These are phyloP conservation scores for Elephantulus edwardii DNA, from an alignment of 2,113 vertebrate species.

Conservation along the genomic window DNA sequence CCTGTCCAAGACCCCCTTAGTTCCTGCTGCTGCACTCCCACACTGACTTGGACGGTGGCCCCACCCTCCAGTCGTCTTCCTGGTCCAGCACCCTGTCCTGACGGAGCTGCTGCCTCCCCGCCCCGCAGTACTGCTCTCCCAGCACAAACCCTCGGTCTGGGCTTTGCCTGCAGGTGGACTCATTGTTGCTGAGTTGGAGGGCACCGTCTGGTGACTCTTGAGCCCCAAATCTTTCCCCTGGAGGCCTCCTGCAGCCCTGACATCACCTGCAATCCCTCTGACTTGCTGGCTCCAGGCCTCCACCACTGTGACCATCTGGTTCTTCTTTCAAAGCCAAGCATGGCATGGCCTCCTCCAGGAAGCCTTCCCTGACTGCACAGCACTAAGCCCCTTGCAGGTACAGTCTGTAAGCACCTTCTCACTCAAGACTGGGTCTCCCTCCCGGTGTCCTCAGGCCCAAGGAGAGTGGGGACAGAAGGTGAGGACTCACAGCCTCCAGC, in stretches of 20 bases:
- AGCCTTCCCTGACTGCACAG: background rate
- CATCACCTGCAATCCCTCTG: background rate
- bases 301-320: background rate
- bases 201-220: fast-evolving
- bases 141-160: background rate
- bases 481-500: slow-evolving; percentile 90
- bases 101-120: background rate
- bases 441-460: background rate
- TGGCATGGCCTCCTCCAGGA: background rate
- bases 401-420: background rate
- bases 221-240: background rate
- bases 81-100: background rate
- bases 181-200: too few relatives aligned
- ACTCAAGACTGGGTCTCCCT: background rate
- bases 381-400: background rate
- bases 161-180: too few relatives aligned
- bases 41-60: background rate
- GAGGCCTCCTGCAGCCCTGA: background rate
- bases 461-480: background rate
- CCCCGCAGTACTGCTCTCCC: too few relatives aligned
- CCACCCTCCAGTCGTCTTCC: background rate
- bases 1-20: background rate
- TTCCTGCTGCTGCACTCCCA: too few relatives aligned
- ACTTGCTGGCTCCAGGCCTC: background rate
- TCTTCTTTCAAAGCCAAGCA: background rate